A percentile compares a stretch with the other conserved stretches of the same genome.
Conservation (phyloP, 2,888 invertebrate genomes). For the Sinohyriopsis cumingii region DNA sequence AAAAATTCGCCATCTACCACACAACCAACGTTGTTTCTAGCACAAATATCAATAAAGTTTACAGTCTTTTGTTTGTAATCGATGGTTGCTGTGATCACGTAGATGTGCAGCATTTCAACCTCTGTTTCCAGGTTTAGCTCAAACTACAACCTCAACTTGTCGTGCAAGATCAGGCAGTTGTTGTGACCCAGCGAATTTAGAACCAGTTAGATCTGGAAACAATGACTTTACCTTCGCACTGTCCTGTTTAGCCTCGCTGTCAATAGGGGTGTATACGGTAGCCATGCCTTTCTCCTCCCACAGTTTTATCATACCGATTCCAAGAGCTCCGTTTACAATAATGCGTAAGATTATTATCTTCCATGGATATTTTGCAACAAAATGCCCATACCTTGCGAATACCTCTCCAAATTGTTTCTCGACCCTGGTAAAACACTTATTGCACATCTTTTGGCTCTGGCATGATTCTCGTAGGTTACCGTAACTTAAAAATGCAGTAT, state of each 20-base stretch:
- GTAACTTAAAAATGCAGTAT: no score
- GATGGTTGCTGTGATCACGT: not conserved
- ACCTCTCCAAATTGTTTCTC: no score
- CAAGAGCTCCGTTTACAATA: conserved; percentile 28
- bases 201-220: conserved; percentile 37
- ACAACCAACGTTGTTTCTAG: conserved; percentile 14
- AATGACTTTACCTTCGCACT: conserved; percentile 22
- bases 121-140: conserved; percentile 16
- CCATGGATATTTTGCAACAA: conserved; percentile 24
- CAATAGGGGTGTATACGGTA: conserved; percentile 51
- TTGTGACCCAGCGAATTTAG: conserved; percentile 23
- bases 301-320: conserved; percentile 40
- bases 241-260: conserved; percentile 49
- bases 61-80: conserved; percentile 7
- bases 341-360: conserved; percentile 18
- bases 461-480: no score
- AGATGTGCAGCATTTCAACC: conserved; percentile 9
- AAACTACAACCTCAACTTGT: conserved; percentile 30
- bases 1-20: conserved; percentile 23
- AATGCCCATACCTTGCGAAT: no score
- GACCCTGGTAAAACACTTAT: no score
- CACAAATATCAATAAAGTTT: conserved; percentile 21
- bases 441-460: no score
- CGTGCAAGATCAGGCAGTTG: conserved; percentile 16
- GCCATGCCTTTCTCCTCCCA: conserved; percentile 42